A percentile compares a stretch with the other conserved stretches of the same genome.
Conservation (phyloP, 2,888 invertebrate genomes). For the Hirtodrosophila confusa region DNA sequence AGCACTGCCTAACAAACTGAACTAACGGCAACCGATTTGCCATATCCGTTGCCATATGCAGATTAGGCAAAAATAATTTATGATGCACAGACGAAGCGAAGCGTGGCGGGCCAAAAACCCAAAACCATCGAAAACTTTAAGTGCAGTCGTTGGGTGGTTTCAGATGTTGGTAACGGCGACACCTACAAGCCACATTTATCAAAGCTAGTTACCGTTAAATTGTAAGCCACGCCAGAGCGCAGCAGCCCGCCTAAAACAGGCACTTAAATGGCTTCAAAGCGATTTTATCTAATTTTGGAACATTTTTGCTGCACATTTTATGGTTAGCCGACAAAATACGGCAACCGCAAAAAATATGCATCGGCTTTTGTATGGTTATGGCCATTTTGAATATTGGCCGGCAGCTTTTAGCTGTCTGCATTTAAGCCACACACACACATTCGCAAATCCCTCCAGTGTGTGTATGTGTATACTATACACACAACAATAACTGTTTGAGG, state of each 20-base stretch:
- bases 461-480: slow-evolving; percentile 12
- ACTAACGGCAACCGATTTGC: slow-evolving; percentile 21
- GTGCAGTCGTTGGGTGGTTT: slow-evolving; percentile 22
- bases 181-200: slow-evolving; percentile 56
- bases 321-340: slow-evolving; percentile 31
- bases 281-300: slow-evolving; percentile 59
- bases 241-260: slow-evolving; percentile 8
- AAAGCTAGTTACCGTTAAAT: slow-evolving; percentile 69
- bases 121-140: slow-evolving; percentile 21
- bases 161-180: slow-evolving; percentile 5
- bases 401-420: slow-evolving; percentile 45
- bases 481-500: slow-evolving; percentile 44
- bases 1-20: too few relatives aligned
- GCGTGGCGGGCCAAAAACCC: slow-evolving; percentile 18
- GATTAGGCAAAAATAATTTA: slow-evolving; percentile 72
- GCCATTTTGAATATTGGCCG: slow-evolving; percentile 39
- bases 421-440: slow-evolving; percentile 25
- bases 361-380: slow-evolving; percentile 22
- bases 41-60: slow-evolving; percentile 60
- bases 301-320: slow-evolving; percentile 44
- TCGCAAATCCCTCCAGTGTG: slow-evolving; percentile 11
- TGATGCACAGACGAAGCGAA: slow-evolving; percentile 55
- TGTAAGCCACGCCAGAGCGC: slow-evolving; percentile 39
- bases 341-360: slow-evolving; percentile 48
- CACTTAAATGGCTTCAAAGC: slow-evolving; percentile 29